Evolutionary conservation across 30 jellyfish, hydroid and myxozoan genomes (phyloP).

Genomic region (Cassiopea xamachana): DNA sequence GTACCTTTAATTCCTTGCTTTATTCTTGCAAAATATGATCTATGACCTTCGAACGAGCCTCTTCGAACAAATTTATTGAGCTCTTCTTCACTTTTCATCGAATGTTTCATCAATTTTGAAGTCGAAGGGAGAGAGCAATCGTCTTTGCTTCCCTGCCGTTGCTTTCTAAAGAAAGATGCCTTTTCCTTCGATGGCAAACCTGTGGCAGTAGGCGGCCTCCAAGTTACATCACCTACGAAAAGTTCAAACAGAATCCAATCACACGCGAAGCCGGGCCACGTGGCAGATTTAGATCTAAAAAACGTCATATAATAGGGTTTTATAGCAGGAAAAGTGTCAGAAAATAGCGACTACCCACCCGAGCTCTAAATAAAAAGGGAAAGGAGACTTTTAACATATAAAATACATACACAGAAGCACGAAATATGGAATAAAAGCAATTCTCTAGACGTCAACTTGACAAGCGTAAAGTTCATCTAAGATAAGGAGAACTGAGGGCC

Average conservation of each 20-base stretch:
- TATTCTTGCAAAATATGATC: constrained; percentile 41
- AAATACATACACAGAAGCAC: too few species aligned
- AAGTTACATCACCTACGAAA: constrained; percentile 19
- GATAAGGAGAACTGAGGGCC: too few species aligned
- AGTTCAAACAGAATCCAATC: not conserved
- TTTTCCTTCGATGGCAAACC: not conserved
- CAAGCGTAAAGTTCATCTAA: too few species aligned
- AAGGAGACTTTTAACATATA: too few species aligned
- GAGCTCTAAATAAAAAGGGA: too few species aligned
- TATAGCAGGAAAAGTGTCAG: too few species aligned
- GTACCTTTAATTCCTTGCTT: constrained; percentile 43
- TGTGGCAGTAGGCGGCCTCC: constrained; percentile 58
- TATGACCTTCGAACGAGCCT: constrained; percentile 61
- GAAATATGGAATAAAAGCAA: too few species aligned
- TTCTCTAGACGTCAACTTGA: too few species aligned
- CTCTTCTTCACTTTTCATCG: constrained; percentile 39
- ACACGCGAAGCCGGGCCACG: too few species aligned
- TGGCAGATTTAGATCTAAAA: too few species aligned
- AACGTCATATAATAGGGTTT: too few species aligned
- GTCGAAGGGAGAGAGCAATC: constrained; percentile 17
- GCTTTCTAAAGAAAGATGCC: constrained; percentile 4
- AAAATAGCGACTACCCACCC: too few species aligned
- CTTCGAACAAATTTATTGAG: constrained; percentile 26
- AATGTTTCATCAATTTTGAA: not conserved
- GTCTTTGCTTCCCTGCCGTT: constrained; percentile 46